phyloP scores from a whole-genome alignment of 2,797 vertebrate genomes.

The Lutjanus argentimaculatus region DNA sequence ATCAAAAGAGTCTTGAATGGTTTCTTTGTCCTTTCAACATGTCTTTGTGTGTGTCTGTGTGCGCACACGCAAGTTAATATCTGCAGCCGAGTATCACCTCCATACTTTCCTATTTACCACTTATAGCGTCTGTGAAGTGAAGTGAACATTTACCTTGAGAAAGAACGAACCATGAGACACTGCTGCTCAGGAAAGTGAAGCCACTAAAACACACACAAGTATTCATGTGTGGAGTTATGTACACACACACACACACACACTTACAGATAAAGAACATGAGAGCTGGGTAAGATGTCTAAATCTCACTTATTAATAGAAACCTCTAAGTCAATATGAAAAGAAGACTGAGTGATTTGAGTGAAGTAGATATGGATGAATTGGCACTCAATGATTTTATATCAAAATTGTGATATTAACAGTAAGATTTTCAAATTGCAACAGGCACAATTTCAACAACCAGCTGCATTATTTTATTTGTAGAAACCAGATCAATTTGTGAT shows the following conservation, averaged over 20 bases:
- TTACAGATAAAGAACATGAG: not conserved
- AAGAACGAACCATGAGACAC: not conserved
- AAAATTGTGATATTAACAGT: too few relatives aligned
- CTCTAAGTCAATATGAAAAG: not conserved
- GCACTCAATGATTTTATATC: too few relatives aligned
- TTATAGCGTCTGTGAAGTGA: constrained; percentile 18
- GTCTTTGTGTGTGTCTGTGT: constrained; percentile 1
- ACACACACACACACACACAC: not conserved
- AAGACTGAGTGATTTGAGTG: not conserved
- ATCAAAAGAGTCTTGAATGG: constrained; percentile 64
- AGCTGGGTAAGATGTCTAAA: not conserved
- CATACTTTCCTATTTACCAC: constrained; percentile 18
- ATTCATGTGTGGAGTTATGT: too few relatives aligned
- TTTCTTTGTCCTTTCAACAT: constrained; percentile 62
- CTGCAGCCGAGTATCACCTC: not conserved
- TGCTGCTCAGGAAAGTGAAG: not conserved
- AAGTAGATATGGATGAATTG: too few relatives aligned
- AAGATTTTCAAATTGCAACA: too few relatives aligned
- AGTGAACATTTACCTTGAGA: constrained; percentile 28
- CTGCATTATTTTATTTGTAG: too few relatives aligned
- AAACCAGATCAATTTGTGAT: too few relatives aligned
- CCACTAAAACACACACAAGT: not conserved
- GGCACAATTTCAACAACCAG: too few relatives aligned
- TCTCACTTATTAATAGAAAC: not conserved
- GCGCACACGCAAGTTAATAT: not conserved